phyloP scores from a whole-genome alignment of 2,797 vertebrate species.

The Manis crassicaudata region DNA sequence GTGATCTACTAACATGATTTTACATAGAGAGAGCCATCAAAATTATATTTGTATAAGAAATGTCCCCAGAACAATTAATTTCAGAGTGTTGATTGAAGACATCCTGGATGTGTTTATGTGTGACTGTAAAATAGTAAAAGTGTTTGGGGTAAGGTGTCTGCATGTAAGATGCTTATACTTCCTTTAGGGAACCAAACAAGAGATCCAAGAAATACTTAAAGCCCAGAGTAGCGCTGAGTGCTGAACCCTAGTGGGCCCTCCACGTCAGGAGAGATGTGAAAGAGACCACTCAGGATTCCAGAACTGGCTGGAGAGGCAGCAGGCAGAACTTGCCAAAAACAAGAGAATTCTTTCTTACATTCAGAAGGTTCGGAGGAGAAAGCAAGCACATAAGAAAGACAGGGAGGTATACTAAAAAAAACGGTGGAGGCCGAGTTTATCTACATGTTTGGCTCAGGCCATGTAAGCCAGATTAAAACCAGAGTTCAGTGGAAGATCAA shows the following conservation, averaged over 20 bases:
- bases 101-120: not conserved
- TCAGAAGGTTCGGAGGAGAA: not conserved
- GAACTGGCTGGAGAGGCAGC: not conserved
- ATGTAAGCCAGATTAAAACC: not conserved
- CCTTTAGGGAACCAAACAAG: not conserved
- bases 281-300: not conserved
- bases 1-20: not conserved
- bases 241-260: not conserved
- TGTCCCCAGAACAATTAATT: not conserved
- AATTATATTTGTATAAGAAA: not conserved
- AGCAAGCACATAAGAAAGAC: not conserved
- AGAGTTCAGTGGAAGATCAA: not conserved
- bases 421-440: not conserved
- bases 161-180: not conserved
- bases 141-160: not conserved
- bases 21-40: not conserved
- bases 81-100: not conserved
- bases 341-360: not conserved
- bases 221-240: not conserved
- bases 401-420: not conserved
- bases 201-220: not conserved
- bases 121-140: not conserved
- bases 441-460: not conserved
- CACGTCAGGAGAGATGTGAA: not conserved
- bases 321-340: not conserved